Evolutionary conservation across 2,888 invertebrate genomes (phyloP), one percentile per base, ranked within the genome.

Genomic region (Cyclophora albipunctata): DNA sequence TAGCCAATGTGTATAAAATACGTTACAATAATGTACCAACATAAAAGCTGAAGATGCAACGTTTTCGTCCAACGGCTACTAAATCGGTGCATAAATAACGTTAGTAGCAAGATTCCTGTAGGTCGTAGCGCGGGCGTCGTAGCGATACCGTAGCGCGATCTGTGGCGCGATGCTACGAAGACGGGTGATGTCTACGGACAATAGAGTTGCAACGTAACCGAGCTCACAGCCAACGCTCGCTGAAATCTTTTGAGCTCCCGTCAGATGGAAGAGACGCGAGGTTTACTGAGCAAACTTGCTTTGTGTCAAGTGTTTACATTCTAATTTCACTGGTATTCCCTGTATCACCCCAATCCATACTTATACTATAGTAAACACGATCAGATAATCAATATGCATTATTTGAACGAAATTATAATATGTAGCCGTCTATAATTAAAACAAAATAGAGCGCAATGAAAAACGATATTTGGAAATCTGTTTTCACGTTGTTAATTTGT

Each of bases 221-320:
- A 71, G 73, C 71, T 69, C 54, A 50, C 62, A 59, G 60, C 58
- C 66, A 64, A 67, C 64, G 69, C 65, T 68, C 60, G 64, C 64
- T 67, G 66, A 64, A 71, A 75, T 73, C 81, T 78, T 81, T 81
- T 77, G 78, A 81, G 75, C 72, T 78, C 70, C 66, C 70, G 62
- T 73, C 71, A 71, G 63, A 67, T 63, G 68, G 67, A 75, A 74
- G 64, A 68, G 67, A 74, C 64, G 64, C 64, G 67, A 69, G 71
- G 67, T 75, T 78, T 67, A 49, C 60, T 66, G 62, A 63, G 67
- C 59, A 66, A 71, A 68, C 66, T 60, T 63, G 63, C 63, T 64
- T 71, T 69, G 65, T 67, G 66, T 62, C 59, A 62, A 70, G 66
- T 64, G 70, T 58, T 67, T 62, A 69, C 59, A 60, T 62, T 66